phyloP scores from a whole-genome alignment of 2,888 invertebrate genomes.

The Hetaerina titia region DNA sequence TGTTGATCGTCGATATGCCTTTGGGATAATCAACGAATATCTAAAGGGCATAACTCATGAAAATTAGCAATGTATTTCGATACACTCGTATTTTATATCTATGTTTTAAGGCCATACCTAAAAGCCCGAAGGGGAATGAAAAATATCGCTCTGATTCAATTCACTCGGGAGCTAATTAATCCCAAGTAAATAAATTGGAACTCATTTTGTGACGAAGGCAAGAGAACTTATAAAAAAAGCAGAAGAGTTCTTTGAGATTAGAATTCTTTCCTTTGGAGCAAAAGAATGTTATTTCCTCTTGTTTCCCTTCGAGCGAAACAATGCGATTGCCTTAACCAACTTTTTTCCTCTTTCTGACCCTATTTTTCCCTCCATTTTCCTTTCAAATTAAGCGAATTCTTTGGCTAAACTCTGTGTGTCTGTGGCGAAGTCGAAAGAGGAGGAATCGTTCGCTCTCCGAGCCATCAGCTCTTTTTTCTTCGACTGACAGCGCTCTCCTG shows the following conservation, averaged over 20 bases:
- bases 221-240: not conserved
- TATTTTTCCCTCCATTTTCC: not conserved
- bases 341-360: not conserved
- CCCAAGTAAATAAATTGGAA: not conserved
- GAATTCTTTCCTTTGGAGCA: not conserved
- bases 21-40: no score
- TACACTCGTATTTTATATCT: not conserved
- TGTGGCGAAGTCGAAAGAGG: not conserved
- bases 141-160: not conserved
- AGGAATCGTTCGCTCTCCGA: not conserved
- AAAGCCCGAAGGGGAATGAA: not conserved
- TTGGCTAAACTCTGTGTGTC: not conserved
- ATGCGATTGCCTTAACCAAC: not conserved
- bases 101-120: not conserved
- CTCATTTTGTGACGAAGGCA: not conserved
- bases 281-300: conserved; percentile 19
- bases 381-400: conserved; percentile 56
- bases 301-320: not conserved
- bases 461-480: not conserved
- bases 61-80: not conserved
- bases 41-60: no score
- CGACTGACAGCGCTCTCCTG: not conserved
- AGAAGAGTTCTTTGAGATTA: not conserved
- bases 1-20: no score
- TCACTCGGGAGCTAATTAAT: not conserved